phyloP scores from a whole-genome alignment of 2,797 vertebrate species.

The Cheirogaleus major region DNA sequence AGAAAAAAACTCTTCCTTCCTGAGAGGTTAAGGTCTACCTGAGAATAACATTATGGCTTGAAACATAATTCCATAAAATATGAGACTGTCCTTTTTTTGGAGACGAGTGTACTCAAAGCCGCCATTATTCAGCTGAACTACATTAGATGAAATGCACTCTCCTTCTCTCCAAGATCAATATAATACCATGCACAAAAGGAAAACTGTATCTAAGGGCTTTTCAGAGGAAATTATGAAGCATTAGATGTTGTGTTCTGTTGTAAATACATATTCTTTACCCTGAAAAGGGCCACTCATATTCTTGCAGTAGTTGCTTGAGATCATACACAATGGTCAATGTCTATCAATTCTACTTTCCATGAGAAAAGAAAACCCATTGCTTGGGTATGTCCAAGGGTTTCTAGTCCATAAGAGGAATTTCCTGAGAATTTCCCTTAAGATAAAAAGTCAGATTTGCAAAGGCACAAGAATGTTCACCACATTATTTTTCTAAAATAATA shows the following conservation, averaged over 20 bases:
- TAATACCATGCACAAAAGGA: not conserved
- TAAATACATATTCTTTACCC: not conserved
- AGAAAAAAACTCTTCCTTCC: conserved; percentile 4
- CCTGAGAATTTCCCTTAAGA: not conserved
- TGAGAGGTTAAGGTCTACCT: conserved; percentile 6
- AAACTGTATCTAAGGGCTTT: not conserved
- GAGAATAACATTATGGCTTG: conserved; percentile 39
- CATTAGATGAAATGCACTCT: not conserved
- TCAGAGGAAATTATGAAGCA: not conserved
- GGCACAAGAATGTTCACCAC: not conserved
- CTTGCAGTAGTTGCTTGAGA: not conserved
- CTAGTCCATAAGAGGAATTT: not conserved
- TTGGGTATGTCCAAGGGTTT: not conserved
- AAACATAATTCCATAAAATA: conserved; percentile 30
- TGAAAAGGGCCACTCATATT: not conserved
- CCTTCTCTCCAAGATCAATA: conserved; percentile 2
- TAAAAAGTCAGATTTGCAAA: not conserved
- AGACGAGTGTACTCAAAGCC: not conserved
- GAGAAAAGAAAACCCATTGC: not conserved
- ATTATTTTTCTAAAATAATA: not conserved
- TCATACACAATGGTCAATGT: not conserved
- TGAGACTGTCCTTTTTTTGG: not conserved
- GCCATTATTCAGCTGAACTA: not conserved
- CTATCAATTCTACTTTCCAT: not conserved
- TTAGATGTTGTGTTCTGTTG: not conserved